These are phyloP conservation scores for Diadegma fenestrale DNA, from an alignment of 2,888 invertebrate species.

Conservation along the genomic window DNA sequence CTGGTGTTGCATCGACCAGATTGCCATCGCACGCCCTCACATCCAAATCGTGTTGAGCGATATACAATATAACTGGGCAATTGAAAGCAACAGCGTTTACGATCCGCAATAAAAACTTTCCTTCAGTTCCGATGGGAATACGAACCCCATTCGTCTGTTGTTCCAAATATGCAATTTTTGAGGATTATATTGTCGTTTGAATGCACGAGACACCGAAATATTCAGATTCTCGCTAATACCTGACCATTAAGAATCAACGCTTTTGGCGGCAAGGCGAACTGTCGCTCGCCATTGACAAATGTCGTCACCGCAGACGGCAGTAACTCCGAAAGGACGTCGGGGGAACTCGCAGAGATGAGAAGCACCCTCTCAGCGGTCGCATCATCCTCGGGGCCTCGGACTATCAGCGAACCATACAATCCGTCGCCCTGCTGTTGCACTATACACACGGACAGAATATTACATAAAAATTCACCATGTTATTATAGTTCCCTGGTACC, in stretches of 20 bases:
- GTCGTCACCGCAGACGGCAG: constrained; percentile 76
- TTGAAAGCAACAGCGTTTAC: constrained; percentile 87
- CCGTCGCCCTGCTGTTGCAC: constrained; percentile 88
- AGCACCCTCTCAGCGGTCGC: constrained; percentile 85
- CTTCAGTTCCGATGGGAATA: constrained; percentile 84
- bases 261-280: constrained; percentile 79
- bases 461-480: too few species aligned
- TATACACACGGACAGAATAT: constrained; percentile 75
- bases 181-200: neutral
- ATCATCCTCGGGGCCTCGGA: constrained; percentile 85
- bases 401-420: constrained; percentile 87
- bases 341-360: constrained; percentile 86
- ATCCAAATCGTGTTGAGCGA: constrained; percentile 86
- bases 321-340: constrained; percentile 86
- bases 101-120: constrained; percentile 86
- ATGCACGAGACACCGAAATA: neutral
- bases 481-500: too few species aligned
- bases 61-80: constrained; percentile 86
- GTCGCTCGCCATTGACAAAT: neutral
- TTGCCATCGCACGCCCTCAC: constrained; percentile 86
- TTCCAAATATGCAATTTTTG: neutral
- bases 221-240: constrained; percentile 66
- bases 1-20: constrained; percentile 84
- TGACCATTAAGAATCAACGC: constrained; percentile 85
- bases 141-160: constrained; percentile 62